phyloP scores from a whole-genome alignment of 2,113 vertebrate genomes.

The Tringa solitaria region DNA sequence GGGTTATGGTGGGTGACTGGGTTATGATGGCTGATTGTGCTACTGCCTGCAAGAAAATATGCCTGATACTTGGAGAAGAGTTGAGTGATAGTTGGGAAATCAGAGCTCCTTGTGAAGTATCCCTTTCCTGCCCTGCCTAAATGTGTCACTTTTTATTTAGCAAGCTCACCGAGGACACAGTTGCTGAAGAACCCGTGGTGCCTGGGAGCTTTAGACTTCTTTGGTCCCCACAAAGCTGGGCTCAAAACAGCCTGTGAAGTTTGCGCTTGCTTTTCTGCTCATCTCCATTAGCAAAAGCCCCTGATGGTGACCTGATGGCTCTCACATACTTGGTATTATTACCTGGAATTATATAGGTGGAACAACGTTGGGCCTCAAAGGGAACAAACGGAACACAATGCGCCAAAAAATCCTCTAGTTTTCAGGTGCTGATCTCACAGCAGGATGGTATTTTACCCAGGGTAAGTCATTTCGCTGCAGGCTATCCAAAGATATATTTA shows the following conservation, averaged over 20 bases:
- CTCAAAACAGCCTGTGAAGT: neutral
- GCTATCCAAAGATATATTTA: neutral
- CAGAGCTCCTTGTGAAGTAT: neutral
- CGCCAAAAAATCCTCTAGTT: neutral
- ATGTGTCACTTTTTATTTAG: neutral
- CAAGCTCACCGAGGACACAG: neutral
- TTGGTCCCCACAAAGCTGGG: neutral
- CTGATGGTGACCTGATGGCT: neutral
- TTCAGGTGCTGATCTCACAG: neutral
- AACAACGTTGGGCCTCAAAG: neutral
- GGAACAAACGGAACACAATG: neutral
- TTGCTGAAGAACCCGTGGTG: neutral
- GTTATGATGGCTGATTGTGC: neutral
- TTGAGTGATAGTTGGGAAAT: neutral
- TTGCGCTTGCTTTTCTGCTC: neutral
- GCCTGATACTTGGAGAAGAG: neutral
- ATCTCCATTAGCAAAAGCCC: neutral
- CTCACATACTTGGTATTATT: neutral
- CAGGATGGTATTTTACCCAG: neutral
- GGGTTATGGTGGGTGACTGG: neutral
- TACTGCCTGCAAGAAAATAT: neutral
- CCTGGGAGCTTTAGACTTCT: neutral
- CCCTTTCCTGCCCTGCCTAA: neutral
- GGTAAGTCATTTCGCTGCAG: neutral
- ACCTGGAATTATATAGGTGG: neutral